Conservation (phyloP, 1,140 invertebrate genomes). For the Drosophila asahinai region DNA sequence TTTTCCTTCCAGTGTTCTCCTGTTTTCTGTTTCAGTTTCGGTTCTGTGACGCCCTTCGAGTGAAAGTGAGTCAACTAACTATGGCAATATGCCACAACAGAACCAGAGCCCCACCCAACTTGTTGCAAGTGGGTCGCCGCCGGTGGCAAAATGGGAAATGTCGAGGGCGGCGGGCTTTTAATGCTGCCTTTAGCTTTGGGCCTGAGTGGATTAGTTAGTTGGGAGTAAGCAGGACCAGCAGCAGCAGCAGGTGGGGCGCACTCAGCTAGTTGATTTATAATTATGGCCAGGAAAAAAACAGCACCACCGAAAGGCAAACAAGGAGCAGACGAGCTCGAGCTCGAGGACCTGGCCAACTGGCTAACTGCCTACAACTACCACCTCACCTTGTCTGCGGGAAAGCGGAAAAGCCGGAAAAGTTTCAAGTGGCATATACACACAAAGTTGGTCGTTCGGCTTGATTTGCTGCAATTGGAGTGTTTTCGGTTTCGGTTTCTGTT, state of each 20-base stretch:
- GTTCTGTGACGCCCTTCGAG: constrained; percentile 39
- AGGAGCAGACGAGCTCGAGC: constrained; percentile 18
- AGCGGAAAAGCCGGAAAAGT: constrained; percentile 43
- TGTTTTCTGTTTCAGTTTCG: constrained; percentile 37
- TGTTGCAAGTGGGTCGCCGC: constrained; percentile 76
- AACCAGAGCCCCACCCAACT: constrained; percentile 37
- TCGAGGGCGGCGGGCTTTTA: constrained; percentile 47
- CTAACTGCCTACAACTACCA: constrained; percentile 30
- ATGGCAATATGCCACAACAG: constrained; percentile 34
- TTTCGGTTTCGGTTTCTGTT: constrained; percentile 15
- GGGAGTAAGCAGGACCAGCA: constrained; percentile 31
- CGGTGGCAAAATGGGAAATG: constrained; percentile 17
- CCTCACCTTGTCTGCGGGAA: constrained; percentile 34
- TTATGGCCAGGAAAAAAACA: constrained; percentile 55
- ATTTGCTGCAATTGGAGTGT: constrained; percentile 53
- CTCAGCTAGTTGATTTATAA: constrained; percentile 78
- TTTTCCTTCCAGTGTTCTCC: neutral
- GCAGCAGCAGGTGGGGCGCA: constrained; percentile 44
- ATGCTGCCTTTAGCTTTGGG: constrained; percentile 62
- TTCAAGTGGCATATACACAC: constrained; percentile 54
- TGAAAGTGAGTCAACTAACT: constrained; percentile 63
- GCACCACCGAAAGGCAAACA: constrained; percentile 20
- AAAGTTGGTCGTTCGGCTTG: constrained; percentile 48
- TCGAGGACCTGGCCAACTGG: constrained; percentile 14
- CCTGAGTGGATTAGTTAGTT: constrained; percentile 76